Evolutionary conservation across 2,888 invertebrate species (phyloP).

Genomic region (Tachystola acroxantha): DNA sequence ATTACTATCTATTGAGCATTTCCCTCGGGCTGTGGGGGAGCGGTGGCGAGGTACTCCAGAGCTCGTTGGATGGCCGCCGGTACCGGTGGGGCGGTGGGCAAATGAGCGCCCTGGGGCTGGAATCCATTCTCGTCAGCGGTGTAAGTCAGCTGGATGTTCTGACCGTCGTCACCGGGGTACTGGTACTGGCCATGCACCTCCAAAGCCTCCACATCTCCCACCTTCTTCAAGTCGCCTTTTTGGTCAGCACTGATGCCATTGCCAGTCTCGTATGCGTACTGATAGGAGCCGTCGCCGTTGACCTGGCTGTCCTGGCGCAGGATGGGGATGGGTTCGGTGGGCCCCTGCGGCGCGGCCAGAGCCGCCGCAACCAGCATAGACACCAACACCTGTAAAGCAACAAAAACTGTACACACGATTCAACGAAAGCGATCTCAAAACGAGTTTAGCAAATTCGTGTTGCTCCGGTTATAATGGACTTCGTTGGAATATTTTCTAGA

Average conservation of each 20-base stretch:
- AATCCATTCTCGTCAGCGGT: constrained; percentile 85
- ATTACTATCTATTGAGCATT: constrained; percentile 11
- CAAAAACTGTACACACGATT: background rate
- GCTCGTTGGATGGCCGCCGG: constrained; percentile 83
- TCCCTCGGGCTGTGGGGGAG: constrained; percentile 56
- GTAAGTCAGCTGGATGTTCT: constrained; percentile 80
- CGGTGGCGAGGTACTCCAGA: constrained; percentile 81
- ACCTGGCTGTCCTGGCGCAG: constrained; percentile 77
- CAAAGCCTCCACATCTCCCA: constrained; percentile 71
- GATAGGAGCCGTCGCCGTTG: constrained; percentile 80
- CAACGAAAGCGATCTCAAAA: constrained; percentile 1
- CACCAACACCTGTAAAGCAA: constrained; percentile 50
- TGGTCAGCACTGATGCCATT: constrained; percentile 82
- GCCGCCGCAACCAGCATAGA: constrained; percentile 51
- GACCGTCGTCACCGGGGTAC: constrained; percentile 82
- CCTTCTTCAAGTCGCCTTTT: constrained; percentile 78
- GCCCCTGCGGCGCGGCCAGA: constrained; percentile 55
- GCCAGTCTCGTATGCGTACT: constrained; percentile 80
- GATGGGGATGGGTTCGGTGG: constrained; percentile 69
- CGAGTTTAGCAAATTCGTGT: constrained; percentile 3
- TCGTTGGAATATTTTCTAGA: constrained; percentile 11
- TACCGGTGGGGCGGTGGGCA: constrained; percentile 84
- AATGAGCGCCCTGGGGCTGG: constrained; percentile 80
- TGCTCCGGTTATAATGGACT: constrained; percentile 7
- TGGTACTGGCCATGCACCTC: constrained; percentile 82